These are phyloP conservation scores for Salvelinus fontinalis DNA, from an alignment of 2,113 vertebrate genomes.

Conservation along the genomic window DNA sequence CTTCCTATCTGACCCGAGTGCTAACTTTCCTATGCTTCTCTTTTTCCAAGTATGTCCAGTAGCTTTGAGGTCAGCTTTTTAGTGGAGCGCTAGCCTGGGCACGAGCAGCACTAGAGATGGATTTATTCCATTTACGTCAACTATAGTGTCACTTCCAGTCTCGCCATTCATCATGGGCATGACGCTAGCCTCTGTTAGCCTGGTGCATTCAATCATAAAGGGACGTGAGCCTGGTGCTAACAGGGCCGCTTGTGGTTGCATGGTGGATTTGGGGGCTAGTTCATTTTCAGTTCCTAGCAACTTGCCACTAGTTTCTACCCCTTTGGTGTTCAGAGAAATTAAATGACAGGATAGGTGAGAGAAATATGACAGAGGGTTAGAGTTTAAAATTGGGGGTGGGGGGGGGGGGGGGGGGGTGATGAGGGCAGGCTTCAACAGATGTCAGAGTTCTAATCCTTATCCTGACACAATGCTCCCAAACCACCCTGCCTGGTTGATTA, in stretches of 20 bases:
- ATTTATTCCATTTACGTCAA: constrained; percentile 36
- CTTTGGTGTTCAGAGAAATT: not conserved
- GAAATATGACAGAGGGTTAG: not conserved
- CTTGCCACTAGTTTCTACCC: not conserved
- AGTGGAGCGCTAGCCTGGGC: constrained; percentile 6
- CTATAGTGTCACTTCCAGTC: constrained; percentile 26
- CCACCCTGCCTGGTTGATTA: constrained; percentile 34
- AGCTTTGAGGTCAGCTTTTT: not conserved
- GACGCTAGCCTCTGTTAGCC: constrained; percentile 31
- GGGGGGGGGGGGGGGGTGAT: constrained; percentile 46
- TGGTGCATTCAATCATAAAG: constrained; percentile 40
- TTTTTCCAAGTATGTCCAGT: not conserved
- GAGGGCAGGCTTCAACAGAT: constrained; percentile 53
- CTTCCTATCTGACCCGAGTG: not conserved
- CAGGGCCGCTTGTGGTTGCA: constrained; percentile 13
- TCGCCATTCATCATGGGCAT: constrained; percentile 27
- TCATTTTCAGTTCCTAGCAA: constrained; percentile 16
- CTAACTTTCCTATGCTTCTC: not conserved
- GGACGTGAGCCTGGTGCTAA: constrained; percentile 27
- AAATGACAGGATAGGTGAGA: not conserved
- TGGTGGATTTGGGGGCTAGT: constrained; percentile 28
- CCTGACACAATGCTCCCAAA: constrained; percentile 68
- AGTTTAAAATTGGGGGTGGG: constrained; percentile 27
- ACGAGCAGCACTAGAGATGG: constrained; percentile 9
- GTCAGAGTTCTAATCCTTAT: constrained; percentile 68